Base-by-base conservation (phyloP, 2,113 vertebrate genomes). In the Mungos mungo region DNA sequence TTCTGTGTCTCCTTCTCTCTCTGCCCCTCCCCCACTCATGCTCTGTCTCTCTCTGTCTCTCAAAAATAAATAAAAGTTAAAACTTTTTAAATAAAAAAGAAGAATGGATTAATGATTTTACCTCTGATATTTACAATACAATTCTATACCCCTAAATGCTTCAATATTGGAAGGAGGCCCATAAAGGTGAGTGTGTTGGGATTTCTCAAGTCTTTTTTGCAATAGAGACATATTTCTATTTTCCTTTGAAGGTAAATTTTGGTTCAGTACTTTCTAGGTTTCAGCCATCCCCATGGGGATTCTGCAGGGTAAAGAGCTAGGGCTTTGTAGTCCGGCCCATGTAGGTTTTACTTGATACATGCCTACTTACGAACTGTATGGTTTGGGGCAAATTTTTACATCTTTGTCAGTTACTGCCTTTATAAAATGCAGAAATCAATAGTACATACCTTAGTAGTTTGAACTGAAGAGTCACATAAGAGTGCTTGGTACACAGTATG, bases 241-340 rank as follows among this genome's bases (percentile, higher is more conserved):
- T 96, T 47, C 71, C 79, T 90, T 79, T 57, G 66, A 93, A 95
- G 84, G 21, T 77, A 60, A 45, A 47, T 38, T 86, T 94, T 83
- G 27, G 63, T 74, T 85, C 21, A 38, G 1, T 82, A 35, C 18
- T 74, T 83, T 35, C 77, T 33, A 72, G n/a, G 47, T 81, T 45
- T 74, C 31, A 86, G 33, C 7, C 41, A 60, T 3, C 57, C 47
- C 50, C 7, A 1, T 21, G 27, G 45, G 25, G 33, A 90, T 76
- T 79, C 54, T 95, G 14, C 52, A 82, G 83, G 27, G 23, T 14
- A 63, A 82, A 47, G 35, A 90, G 16, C 31, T 38, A 54, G 52
- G 50, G 10, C 38, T 65, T 80, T 82, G 21, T 35, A 5, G n/a
- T 50, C n/a, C 23, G 19, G 8, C 19, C 47, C 72, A 3, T 27